phyloP scores from a whole-genome alignment of 2,113 vertebrate species.

The Rana temporaria region DNA sequence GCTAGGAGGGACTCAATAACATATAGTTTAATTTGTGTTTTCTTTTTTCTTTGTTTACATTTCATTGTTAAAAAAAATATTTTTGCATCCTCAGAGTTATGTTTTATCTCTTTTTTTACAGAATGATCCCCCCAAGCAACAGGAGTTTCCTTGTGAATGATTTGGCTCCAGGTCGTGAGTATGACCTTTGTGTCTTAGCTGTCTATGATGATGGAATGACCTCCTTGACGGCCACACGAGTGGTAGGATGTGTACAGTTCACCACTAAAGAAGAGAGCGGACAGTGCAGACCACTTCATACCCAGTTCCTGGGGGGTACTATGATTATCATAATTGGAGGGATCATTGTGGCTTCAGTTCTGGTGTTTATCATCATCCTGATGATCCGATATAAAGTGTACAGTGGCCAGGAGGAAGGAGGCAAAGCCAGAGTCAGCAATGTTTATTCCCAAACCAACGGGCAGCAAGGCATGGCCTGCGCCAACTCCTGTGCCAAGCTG shows the following conservation, averaged over 20 bases:
- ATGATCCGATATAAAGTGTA: conserved; percentile 95
- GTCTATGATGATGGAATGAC: conserved; percentile 90
- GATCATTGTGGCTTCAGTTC: conserved; percentile 92
- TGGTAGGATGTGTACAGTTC: conserved; percentile 89
- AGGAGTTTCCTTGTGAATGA: conserved; percentile 91
- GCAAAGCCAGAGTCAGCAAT: conserved; percentile 75
- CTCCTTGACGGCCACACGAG: conserved; percentile 82
- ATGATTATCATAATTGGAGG: conserved; percentile 97
- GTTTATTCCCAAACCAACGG: conserved; percentile 88
- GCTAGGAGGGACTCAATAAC: no score
- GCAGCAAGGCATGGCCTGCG: conserved; percentile 66
- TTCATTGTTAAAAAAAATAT: neutral
- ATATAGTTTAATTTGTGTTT: no score
- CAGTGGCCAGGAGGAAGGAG: conserved; percentile 72
- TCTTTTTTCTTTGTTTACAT: no score
- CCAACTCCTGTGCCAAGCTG: conserved; percentile 69
- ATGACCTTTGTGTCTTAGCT: conserved; percentile 90
- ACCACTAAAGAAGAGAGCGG: conserved; percentile 80
- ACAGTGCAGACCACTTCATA: conserved; percentile 85
- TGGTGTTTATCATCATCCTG: conserved; percentile 94
- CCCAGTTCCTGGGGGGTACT: conserved; percentile 91
- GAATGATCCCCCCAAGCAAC: conserved; percentile 90
- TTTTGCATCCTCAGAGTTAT: neutral
- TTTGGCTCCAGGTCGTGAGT: conserved; percentile 86
- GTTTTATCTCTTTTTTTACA: conserved; percentile 60